phyloP scores from a whole-genome alignment of 2,888 invertebrate species.

The Perdita meconis region DNA sequence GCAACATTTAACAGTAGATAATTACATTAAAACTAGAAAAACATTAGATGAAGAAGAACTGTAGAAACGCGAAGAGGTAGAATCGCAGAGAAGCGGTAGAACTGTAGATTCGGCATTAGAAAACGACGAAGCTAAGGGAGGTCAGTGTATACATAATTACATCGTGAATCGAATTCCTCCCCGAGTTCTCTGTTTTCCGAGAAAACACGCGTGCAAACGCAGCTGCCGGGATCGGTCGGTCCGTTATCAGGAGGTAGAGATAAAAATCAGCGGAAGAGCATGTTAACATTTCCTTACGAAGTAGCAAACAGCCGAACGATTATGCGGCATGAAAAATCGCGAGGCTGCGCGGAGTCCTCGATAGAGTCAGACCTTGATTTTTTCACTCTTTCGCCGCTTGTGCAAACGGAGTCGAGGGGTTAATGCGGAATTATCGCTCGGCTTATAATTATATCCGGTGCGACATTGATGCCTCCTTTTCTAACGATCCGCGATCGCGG shows the following conservation, averaged over 20 bases:
- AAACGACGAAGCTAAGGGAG: background rate
- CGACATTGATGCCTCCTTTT: background rate
- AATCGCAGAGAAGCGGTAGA: too few species aligned
- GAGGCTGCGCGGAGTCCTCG: background rate
- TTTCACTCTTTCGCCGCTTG: constrained; percentile 12
- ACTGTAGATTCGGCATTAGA: too few species aligned
- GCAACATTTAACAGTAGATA: too few species aligned
- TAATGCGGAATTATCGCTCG: constrained; percentile 37
- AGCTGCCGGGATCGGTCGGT: constrained; percentile 31
- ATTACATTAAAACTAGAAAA: too few species aligned
- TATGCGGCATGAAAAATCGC: constrained; percentile 8
- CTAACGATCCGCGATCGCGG: background rate
- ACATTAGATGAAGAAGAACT: too few species aligned
- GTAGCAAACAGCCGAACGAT: background rate
- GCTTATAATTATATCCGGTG: constrained; percentile 45
- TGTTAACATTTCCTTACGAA: constrained; percentile 37
- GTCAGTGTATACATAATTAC: background rate
- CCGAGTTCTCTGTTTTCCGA: constrained; percentile 16
- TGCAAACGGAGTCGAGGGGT: constrained; percentile 9
- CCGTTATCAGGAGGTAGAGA: constrained; percentile 29
- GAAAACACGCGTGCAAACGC: constrained; percentile 31
- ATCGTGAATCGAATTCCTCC: constrained; percentile 10
- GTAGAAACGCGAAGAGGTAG: too few species aligned
- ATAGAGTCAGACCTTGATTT: constrained; percentile 28
- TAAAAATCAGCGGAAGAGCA: constrained; percentile 32